Evolutionary conservation across 37 sponge, comb jelly and placozoan species (phyloP).

Genomic region (Agelas oroides): DNA sequence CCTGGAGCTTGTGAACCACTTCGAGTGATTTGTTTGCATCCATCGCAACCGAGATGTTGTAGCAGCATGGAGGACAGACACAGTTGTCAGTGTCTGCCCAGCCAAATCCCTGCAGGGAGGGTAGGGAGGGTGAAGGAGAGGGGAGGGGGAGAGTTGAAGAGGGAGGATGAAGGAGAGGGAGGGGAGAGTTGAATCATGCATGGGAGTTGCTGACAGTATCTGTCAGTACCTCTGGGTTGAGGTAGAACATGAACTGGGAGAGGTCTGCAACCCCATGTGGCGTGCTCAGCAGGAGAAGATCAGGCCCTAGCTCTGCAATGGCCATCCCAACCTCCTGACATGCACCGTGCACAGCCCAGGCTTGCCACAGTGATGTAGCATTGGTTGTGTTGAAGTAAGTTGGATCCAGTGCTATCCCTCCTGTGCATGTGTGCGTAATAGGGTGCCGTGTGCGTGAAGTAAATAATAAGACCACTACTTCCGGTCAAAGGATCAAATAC

Average conservation of each 20-base stretch:
- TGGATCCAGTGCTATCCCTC: slow-evolving; percentile 84
- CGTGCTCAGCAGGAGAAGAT: slow-evolving; percentile 72
- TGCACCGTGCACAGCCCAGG: slow-evolving; percentile 74
- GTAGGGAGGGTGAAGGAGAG: not conserved
- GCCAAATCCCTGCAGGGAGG: slow-evolving; percentile 54
- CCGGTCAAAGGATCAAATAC: too few relatives aligned
- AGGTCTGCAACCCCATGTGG: slow-evolving; percentile 83
- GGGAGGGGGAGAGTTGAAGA: not conserved
- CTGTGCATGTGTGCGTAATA: slow-evolving; percentile 6
- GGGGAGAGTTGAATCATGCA: too few relatives aligned
- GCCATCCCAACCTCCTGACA: slow-evolving; percentile 44
- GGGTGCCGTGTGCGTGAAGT: too few relatives aligned
- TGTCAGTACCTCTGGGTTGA: slow-evolving; percentile 36
- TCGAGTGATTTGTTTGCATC: slow-evolving; percentile 24
- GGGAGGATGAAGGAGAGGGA: not conserved
- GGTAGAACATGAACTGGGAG: slow-evolving; percentile 67
- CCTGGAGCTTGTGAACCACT: slow-evolving; percentile 36
- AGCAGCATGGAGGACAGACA: slow-evolving; percentile 83
- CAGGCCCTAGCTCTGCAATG: slow-evolving; percentile 60
- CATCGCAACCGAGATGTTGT: slow-evolving; percentile 59
- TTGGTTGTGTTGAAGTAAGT: slow-evolving; percentile 69
- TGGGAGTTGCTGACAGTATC: too few relatives aligned
- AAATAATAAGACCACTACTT: too few relatives aligned
- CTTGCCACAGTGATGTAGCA: slow-evolving; percentile 49
- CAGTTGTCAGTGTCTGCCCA: slow-evolving; percentile 84